Base-by-base conservation (phyloP, 1,140 invertebrate genomes). In the Copidosoma floridanum region DNA sequence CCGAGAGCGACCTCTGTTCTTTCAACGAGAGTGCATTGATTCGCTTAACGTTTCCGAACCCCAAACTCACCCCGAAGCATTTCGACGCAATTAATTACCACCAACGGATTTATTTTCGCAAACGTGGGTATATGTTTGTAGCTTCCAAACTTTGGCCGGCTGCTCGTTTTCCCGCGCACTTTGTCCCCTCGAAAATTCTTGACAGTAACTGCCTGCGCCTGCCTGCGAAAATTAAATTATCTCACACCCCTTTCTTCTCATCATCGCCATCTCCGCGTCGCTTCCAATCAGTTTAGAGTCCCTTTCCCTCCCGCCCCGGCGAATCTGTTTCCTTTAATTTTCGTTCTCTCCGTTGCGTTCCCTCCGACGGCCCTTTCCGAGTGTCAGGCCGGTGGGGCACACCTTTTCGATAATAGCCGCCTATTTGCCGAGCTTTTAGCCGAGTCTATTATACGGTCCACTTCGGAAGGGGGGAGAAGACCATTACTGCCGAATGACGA, bases 191-290 rank as follows among this genome's bases (percentile, higher is more conserved):
- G 54, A 47, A n/a, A 26, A 47, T 41, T 29, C 43, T 56, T 56
- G 47, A 43, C 47, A 52, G 47, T 52, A 40, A 59, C 57, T 59
- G 38, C n/a, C n/a, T 21, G 57, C 38, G 57, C 38, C 57, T 51
- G n/a, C n/a, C n/a, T n/a, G 48, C 44, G 47, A 52, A n/a, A 52
- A 59, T 59, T 59, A 51, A 59, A 59, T 59, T 59, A 59, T 44
- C 52, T 43, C 38, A 59, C 57, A n/a, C n/a, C n/a, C 57, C 57
- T 52, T 59, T 59, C 57, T 59, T 52, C n/a, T n/a, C 57, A 59
- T 52, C 57, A 52, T n/a, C n/a, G n/a, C n/a, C n/a, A n/a, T n/a
- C n/a, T 43, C 32, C 29, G 24, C 38, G 57, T 44, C 44, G 56
- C 57, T 52, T 59, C 29, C 48, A 59, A 59, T 59, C 57, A 52